Evolutionary conservation across 2,888 invertebrate species (phyloP), one percentile per base, ranked within the genome.

Genomic region (Sisyra nigra): DNA sequence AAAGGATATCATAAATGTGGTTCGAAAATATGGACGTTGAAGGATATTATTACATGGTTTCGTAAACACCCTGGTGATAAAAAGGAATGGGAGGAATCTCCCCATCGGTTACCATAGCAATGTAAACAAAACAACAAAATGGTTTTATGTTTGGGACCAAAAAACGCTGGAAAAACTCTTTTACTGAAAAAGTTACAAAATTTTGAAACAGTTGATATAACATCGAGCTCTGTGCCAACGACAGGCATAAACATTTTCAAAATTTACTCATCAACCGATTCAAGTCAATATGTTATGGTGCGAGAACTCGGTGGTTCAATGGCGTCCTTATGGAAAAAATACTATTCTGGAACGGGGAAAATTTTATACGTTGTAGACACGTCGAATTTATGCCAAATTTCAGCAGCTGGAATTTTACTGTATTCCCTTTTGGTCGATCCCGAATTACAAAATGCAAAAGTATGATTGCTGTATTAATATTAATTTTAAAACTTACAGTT

Each of bases 371-470:
- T 86, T 1, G 80, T 87, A 13, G 87, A 88, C 55, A 78, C 83
- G 0, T 84, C 86, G 9, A 86, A 87, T 63, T 65, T 87, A 33
- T 87, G 87, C 53, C 86, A 86, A 63, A 86, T 87, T 54, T 84
- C 86, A 2, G 83, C 83, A 2, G 84, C 86, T 10, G 83, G 84
- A 15, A 83, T 87, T 1, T 65, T 86, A 32, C 63, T 88, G 0
- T 87, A 86, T 57, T 80, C 83, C 0, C 67, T 86, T 35, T 57
- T 87, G 15, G 76, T 82, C 1, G 77, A 87, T 52, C 85, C 86
- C 1, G 65, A 67, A 36, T 61, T 85, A 15, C 71, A 71, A 52
- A 68, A 68, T 40, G 69, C 75, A 0, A 79, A 78, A 65, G 78
- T 85, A 57, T 24, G 24, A 48, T n/a, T 45, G n/a, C n/a, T 14